These are phyloP conservation scores for Ophion costatus DNA, from an alignment of 2,888 invertebrate species.

Conservation along the genomic window DNA sequence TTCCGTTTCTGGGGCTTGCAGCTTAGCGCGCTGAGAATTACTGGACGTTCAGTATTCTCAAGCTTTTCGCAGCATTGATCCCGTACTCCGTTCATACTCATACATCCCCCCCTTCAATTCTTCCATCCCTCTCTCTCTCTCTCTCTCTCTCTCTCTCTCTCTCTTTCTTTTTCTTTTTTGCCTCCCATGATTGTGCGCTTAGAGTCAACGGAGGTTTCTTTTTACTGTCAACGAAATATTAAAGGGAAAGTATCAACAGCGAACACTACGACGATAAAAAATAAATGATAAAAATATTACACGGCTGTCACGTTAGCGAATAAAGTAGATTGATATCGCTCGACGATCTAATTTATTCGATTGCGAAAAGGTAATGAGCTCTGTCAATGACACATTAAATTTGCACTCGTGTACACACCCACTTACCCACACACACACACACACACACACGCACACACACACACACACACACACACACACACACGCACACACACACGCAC, in stretches of 20 bases:
- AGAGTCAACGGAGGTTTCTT: too few species aligned
- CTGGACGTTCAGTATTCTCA: slow-evolving; percentile 25
- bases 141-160: neutral
- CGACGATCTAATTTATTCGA: neutral
- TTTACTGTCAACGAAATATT: neutral
- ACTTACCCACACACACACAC: too few species aligned
- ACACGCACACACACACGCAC: too few species aligned
- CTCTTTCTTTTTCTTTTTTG: neutral
- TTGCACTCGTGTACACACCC: neutral
- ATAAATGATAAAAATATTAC: neutral
- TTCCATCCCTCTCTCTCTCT: neutral
- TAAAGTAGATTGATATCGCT: neutral
- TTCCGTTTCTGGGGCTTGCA: slow-evolving; percentile 72
- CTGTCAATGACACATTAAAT: slow-evolving; percentile 2
- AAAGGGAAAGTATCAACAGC: neutral
- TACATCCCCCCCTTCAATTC: neutral
- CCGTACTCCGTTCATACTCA: slow-evolving; percentile 52
- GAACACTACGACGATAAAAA: neutral
- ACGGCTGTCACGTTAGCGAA: neutral
- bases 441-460: too few species aligned
- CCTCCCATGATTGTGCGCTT: too few species aligned
- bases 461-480: too few species aligned
- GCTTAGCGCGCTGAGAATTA: slow-evolving; percentile 72
- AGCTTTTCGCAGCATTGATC: slow-evolving; percentile 73
- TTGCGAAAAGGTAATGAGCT: neutral